Base-by-base conservation (phyloP, 2,797 vertebrate species). In the Peromyscus eremicus region DNA sequence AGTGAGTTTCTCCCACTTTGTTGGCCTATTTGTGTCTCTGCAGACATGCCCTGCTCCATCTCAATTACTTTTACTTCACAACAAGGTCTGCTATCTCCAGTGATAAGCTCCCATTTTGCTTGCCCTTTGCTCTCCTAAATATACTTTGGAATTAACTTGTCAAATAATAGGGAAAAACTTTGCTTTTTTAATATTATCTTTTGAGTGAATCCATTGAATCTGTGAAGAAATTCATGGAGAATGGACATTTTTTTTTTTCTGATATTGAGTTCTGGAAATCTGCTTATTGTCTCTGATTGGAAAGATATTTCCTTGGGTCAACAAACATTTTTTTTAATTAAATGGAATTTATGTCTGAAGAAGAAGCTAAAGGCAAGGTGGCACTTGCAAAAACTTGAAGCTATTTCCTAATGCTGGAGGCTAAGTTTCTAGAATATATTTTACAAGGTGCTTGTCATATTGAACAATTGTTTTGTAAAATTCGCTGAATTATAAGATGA, bases 1-100 rank as follows among this genome's bases (percentile, higher is more conserved):
- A 6, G 34, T 62, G 92, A 89, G 21, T 89, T 95, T 66, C 25
- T 40, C 79, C 27, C 83, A 32, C 3, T 91, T 83, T 19, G 57
- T 91, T 94, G 66, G 49, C 21, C 68, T n/a, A 14, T 79, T 34
- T 81, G 52, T 86, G 77, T 91, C 6, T 60, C 64, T 92, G 37
- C 2, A 14, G 46, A 68, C 10, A 96, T 68, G 80, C 60, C 46
- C 29, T 70, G 1, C 46, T 57, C 40, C 70, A 23, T 77, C 8
- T 87, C 95, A 94, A 94, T 94, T 75, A 94, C 5, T 64, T 96
- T 52, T 94, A 60, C 6, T 91, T 97, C 37, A 57, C 5, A 64
- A 4, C 62, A 86, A 90, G 25, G 9, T 94, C 89, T 49, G 27
- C n/a, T n/a, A 21, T 43, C 10, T 82, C 21, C 3, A 25, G 13